A percentile compares a stretch with the other conserved stretches of the same genome.
Evolutionary conservation across 2,888 invertebrate species (phyloP).

Genomic region (Bibio marci): DNA sequence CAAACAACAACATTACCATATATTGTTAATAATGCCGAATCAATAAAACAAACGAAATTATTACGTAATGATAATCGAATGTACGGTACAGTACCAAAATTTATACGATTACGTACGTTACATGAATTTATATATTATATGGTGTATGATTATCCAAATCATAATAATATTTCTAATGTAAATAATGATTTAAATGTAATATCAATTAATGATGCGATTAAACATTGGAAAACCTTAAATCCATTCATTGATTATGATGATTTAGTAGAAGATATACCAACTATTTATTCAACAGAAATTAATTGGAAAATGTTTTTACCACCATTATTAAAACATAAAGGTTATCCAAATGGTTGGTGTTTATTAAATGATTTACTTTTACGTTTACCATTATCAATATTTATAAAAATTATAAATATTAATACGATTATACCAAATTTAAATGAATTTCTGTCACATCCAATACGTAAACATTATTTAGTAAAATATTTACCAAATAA

Average conservation of each 20-base stretch:
- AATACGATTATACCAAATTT: constrained; percentile 38
- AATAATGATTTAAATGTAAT: too few relatives aligned
- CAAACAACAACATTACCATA: too few relatives aligned
- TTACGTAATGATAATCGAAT: too few relatives aligned
- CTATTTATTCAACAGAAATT: constrained; percentile 33
- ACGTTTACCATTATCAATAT: constrained; percentile 51
- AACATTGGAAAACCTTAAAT: constrained; percentile 19
- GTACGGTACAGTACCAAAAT: constrained; percentile 32
- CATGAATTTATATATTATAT: constrained; percentile 55
- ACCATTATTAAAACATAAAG: constrained; percentile 40
- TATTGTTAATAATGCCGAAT: not conserved
- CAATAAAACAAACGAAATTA: not conserved
- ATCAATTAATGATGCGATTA: constrained; percentile 10
- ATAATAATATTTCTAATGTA: constrained; percentile 11
- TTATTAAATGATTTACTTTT: constrained; percentile 49
- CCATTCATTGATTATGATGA: constrained; percentile 23
- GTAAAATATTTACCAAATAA: constrained; percentile 39
- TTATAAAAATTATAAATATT: constrained; percentile 45
- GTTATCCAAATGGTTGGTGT: constrained; percentile 48
- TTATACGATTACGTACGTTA: constrained; percentile 42
- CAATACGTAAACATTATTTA: constrained; percentile 43
- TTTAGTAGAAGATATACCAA: constrained; percentile 29
- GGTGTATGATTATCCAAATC: constrained; percentile 37
- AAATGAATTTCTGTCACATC: constrained; percentile 38
- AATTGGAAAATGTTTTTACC: constrained; percentile 58